Percentiles rank a stretch among this genome's conserved stretches.
Conservation (phyloP, 2,113 vertebrate species). For the Buteo buteo region DNA sequence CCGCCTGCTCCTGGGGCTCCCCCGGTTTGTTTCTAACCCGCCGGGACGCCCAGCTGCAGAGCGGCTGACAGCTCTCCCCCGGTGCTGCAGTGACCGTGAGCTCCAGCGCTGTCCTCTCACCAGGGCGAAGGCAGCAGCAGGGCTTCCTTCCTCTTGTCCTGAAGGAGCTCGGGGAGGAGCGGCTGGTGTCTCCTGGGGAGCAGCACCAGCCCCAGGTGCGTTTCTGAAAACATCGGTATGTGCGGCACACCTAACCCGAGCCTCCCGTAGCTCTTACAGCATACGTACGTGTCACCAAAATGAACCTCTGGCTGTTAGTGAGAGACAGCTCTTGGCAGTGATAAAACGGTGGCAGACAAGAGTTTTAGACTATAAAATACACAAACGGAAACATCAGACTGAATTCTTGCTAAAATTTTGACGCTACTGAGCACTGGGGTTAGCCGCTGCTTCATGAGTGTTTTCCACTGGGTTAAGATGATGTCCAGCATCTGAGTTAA, state of each 20-base stretch:
- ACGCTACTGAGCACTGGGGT: background rate
- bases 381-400: background rate
- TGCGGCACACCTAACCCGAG: background rate
- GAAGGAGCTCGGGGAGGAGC: background rate
- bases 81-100: rapidly evolving
- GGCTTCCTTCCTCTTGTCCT: background rate
- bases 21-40: rapidly evolving
- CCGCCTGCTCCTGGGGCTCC: background rate
- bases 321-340: background rate
- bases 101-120: background rate
- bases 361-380: background rate
- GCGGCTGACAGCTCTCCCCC: background rate
- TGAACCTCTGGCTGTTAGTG: background rate
- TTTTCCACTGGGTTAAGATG: background rate
- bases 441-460: background rate
- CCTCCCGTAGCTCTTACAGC: background rate
- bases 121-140: background rate
- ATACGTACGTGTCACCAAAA: rapidly evolving
- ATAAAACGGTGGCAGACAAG: background rate
- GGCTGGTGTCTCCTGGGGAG: background rate
- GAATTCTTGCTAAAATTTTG: background rate
- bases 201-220: rapidly evolving
- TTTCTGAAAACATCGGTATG: background rate
- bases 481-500: background rate
- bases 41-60: background rate